phyloP scores from a whole-genome alignment of 2,797 vertebrate genomes.

The Acanthopagrus latus region DNA sequence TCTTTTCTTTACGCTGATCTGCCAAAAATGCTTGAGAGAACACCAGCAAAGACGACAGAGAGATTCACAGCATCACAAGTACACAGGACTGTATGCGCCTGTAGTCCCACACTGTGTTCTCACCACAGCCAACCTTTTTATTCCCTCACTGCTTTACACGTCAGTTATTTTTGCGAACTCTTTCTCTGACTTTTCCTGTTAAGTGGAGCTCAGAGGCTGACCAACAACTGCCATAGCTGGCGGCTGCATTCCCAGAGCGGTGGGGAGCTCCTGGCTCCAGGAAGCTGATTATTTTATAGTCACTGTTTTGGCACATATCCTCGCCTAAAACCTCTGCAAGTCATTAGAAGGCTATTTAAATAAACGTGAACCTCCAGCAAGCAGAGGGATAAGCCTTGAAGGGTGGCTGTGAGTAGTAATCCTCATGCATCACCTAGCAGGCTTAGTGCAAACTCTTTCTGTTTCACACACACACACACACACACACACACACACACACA shows the following conservation, averaged over 20 bases:
- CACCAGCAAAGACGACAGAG: constrained; percentile 50
- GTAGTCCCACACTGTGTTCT: constrained; percentile 46
- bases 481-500: too few species aligned
- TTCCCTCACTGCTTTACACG: constrained; percentile 14
- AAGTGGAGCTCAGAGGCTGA: constrained; percentile 57
- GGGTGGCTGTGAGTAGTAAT: constrained; percentile 78
- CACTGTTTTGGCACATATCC: constrained; percentile 77
- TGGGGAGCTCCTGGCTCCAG: constrained; percentile 66
- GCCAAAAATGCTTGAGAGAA: constrained; percentile 23
- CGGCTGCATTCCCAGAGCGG: constrained; percentile 67
- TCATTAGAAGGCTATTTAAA: constrained; percentile 82
- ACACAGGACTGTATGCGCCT: constrained; percentile 45
- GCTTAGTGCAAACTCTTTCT: constrained; percentile 74
- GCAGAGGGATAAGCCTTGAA: constrained; percentile 77
- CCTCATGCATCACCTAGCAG: constrained; percentile 78
- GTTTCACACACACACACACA: constrained; percentile 33
- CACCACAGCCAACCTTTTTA: constrained; percentile 43
- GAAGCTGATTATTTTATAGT: constrained; percentile 83
- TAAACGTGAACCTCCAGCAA: constrained; percentile 79
- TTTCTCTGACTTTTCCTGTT: constrained; percentile 35
- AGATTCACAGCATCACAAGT: constrained; percentile 64
- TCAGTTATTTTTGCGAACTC: constrained; percentile 50
- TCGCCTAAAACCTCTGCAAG: constrained; percentile 76
- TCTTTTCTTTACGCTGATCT: constrained; percentile 15
- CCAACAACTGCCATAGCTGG: constrained; percentile 47